phyloP scores from a whole-genome alignment of 2,888 invertebrate species.

The Mystacides longicornis region DNA sequence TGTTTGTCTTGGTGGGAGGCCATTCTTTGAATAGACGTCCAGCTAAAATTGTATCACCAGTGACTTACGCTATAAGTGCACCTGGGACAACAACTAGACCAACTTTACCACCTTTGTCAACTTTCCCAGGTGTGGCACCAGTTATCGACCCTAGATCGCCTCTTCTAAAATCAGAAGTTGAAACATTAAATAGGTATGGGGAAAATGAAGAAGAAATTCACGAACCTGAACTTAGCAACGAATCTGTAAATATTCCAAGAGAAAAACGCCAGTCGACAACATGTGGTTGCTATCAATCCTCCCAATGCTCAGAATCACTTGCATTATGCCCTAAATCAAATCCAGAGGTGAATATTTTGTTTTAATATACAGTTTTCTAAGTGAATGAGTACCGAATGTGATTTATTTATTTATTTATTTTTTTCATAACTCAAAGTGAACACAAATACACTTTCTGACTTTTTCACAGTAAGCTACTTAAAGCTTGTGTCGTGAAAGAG shows the following conservation, averaged over 20 bases:
- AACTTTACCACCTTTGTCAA: not conserved
- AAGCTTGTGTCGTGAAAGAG: too few relatives aligned
- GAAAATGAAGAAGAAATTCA: slow-evolving; percentile 18
- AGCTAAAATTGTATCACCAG: not conserved
- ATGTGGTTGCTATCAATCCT: slow-evolving; percentile 39
- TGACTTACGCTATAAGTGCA: not conserved
- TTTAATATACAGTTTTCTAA: too few relatives aligned
- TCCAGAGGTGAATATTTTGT: too few relatives aligned
- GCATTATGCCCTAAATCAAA: too few relatives aligned
- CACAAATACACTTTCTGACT: too few relatives aligned
- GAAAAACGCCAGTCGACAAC: slow-evolving; percentile 14
- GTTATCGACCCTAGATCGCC: not conserved
- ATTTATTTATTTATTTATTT: too few relatives aligned
- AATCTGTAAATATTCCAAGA: slow-evolving; percentile 1
- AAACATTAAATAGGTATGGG: slow-evolving; percentile 14
- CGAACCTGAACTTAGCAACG: slow-evolving; percentile 24
- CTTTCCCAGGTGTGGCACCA: not conserved
- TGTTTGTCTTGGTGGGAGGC: too few relatives aligned
- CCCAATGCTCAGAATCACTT: too few relatives aligned
- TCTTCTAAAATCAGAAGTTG: too few relatives aligned
- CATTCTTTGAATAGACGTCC: not conserved
- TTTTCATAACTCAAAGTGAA: too few relatives aligned
- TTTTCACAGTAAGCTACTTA: too few relatives aligned
- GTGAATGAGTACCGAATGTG: too few relatives aligned
- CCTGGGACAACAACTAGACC: not conserved